A percentile compares a stretch with the other conserved stretches of the same genome.
Conservation (phyloP, 2,888 invertebrate species). For the Caprella mutica region DNA sequence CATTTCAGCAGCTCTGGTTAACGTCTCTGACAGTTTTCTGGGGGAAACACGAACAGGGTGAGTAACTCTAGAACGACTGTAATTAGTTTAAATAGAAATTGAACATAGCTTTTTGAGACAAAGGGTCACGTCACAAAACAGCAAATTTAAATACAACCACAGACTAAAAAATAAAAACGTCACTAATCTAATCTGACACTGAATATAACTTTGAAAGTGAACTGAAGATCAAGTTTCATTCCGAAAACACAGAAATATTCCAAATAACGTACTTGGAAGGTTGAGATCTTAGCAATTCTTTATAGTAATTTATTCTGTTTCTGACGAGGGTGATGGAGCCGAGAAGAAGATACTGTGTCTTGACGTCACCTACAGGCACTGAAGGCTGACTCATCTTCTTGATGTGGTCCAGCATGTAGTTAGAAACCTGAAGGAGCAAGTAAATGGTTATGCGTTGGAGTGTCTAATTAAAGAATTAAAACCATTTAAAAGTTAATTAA, state of each 20-base stretch:
- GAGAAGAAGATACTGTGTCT: constrained; percentile 18
- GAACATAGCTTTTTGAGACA: too few species aligned
- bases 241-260: too few species aligned
- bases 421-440: too few species aligned
- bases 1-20: constrained; percentile 23
- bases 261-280: constrained; percentile 31
- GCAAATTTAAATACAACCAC: too few species aligned
- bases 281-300: constrained; percentile 20
- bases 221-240: too few species aligned
- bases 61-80: neutral
- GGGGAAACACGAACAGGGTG: neutral
- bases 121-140: too few species aligned
- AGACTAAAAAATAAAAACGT: too few species aligned
- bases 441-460: too few species aligned
- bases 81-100: neutral
- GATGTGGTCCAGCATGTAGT: constrained; percentile 33
- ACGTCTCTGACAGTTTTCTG: constrained; percentile 22
- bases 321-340: constrained; percentile 25
- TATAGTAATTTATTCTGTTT: constrained; percentile 22
- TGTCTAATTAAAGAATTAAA: too few species aligned
- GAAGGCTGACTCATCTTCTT: constrained; percentile 25
- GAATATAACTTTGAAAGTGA: too few species aligned
- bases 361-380: constrained; percentile 17
- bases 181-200: too few species aligned
- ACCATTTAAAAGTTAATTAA: too few species aligned